phyloP scores from a whole-genome alignment of 1,140 invertebrate genomes.

The Caenorhabditis briggsae region DNA sequence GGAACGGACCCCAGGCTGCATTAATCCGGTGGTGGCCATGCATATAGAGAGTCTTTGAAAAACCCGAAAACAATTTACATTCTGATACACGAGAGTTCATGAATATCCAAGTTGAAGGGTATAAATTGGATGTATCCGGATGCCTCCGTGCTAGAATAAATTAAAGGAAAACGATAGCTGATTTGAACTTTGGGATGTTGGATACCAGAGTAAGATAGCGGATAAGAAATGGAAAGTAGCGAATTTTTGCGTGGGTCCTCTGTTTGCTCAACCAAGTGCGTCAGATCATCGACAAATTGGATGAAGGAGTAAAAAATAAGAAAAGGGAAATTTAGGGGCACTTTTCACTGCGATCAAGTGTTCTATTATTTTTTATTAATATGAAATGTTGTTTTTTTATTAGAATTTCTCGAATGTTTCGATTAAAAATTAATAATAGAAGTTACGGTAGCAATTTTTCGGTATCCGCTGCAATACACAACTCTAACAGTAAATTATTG shows the following conservation, averaged over 20 bases:
- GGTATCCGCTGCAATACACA: too few species aligned
- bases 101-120: background rate
- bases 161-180: background rate
- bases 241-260: slow-evolving; percentile 45
- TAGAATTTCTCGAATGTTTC: too few species aligned
- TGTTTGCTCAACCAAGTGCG: slow-evolving; percentile 31
- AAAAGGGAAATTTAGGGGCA: background rate
- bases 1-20: background rate
- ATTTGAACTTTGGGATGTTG: slow-evolving; percentile 10
- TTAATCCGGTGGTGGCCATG: background rate
- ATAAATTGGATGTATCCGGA: background rate
- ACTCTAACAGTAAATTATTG: too few species aligned
- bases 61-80: background rate
- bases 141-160: background rate
- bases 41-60: background rate
- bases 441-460: too few species aligned
- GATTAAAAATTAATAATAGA: too few species aligned
- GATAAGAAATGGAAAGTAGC: slow-evolving; percentile 38
- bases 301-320: too few species aligned
- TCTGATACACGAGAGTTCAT: slow-evolving; percentile 24
- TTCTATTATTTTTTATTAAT: background rate
- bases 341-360: slow-evolving; percentile 41
- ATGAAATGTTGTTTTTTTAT: too few species aligned
- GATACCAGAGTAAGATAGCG: background rate
- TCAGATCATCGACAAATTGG: slow-evolving; percentile 34